Evolutionary conservation across 2,113 vertebrate species (phyloP).

Genomic region (Fulica atra): DNA sequence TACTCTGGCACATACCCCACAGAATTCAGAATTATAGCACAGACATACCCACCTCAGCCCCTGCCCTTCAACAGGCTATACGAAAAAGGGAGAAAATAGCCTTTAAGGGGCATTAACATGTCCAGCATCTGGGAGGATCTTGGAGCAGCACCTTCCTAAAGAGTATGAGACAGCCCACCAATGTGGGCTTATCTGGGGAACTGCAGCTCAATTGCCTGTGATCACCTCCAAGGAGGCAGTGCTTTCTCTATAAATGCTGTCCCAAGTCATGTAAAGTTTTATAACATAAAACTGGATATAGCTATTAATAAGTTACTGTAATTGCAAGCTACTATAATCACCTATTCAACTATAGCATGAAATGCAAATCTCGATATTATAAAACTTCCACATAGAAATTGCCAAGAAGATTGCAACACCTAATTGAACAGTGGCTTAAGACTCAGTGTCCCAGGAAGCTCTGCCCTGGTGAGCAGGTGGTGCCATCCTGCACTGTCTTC

Average conservation of each 20-base stretch:
- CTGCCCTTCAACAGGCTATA: fast-evolving
- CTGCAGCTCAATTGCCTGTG: neutral
- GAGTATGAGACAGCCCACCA: neutral
- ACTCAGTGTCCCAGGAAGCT: fast-evolving
- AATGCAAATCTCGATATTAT: neutral
- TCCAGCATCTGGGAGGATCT: neutral
- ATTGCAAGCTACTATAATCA: neutral
- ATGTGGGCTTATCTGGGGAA: fast-evolving
- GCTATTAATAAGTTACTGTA: neutral
- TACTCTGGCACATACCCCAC: neutral
- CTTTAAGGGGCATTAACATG: neutral
- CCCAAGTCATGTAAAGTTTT: neutral
- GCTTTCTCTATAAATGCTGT: neutral
- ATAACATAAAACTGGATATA: neutral
- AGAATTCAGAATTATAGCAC: neutral
- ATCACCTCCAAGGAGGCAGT: neutral
- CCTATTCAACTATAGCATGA: neutral
- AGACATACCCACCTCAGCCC: neutral
- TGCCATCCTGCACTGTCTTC: neutral
- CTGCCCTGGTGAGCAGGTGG: neutral
- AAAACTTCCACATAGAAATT: neutral
- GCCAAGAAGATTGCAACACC: neutral
- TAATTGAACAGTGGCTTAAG: neutral
- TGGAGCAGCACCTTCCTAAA: neutral
- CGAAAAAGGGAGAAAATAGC: neutral